These are phyloP conservation scores for Heliangelus exortis DNA, from an alignment of 2,797 vertebrate genomes.

Conservation along the genomic window DNA sequence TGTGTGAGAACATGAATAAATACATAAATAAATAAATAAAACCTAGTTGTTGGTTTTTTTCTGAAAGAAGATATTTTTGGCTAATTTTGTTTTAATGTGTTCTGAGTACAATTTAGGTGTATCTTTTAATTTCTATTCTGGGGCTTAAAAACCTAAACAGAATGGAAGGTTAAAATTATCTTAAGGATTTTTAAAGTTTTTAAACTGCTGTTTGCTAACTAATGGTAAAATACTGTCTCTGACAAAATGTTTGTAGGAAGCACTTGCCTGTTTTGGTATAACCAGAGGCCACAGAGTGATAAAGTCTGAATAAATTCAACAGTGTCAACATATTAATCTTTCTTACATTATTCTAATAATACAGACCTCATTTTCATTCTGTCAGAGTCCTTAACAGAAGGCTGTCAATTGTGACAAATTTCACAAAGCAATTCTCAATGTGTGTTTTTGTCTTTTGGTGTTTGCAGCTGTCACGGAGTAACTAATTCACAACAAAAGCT, in stretches of 20 bases:
- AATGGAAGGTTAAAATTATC: background rate
- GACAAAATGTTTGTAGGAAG: background rate
- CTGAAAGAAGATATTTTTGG: background rate
- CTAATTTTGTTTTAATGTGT: background rate
- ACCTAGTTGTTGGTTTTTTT: background rate
- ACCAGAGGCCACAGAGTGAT: background rate
- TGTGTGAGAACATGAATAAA: background rate
- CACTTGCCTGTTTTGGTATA: background rate
- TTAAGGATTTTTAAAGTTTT: background rate
- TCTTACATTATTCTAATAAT: conserved; percentile 16
- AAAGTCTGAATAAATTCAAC: conserved; percentile 31
- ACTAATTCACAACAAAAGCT: conserved; percentile 21
- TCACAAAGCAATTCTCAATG: background rate
- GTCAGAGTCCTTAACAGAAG: conserved; percentile 27
- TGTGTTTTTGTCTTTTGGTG: background rate
- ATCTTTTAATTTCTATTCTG: background rate
- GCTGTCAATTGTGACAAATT: conserved; percentile 49
- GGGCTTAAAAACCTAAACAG: background rate
- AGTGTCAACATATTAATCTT: background rate
- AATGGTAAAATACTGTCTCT: background rate
- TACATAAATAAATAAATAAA: conserved; percentile 1
- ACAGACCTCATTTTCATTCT: conserved; percentile 9
- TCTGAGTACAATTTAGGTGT: background rate
- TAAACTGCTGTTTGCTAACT: background rate
- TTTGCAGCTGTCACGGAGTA: conserved; percentile 9